Conservation (phyloP, 2,888 invertebrate genomes). For the Tridacna gigas region DNA sequence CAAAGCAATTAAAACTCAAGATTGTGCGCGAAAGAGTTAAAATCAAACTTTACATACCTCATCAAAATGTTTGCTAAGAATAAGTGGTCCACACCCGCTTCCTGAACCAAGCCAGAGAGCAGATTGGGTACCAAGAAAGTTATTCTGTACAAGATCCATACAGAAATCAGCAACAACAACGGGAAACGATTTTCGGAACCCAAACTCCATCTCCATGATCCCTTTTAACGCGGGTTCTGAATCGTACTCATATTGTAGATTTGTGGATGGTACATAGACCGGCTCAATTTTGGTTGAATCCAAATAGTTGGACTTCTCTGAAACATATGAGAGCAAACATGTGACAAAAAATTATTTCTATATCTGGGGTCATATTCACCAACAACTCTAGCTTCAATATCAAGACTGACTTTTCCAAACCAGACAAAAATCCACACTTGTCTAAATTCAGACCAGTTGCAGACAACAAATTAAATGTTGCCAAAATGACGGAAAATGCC, state of each 20-base stretch:
- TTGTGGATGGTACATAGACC: constrained; percentile 68
- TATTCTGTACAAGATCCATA: constrained; percentile 53
- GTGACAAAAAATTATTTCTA: too few species aligned
- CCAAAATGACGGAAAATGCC: too few species aligned
- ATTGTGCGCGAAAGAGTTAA: too few species aligned
- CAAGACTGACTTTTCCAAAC: too few species aligned
- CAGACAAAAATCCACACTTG: too few species aligned
- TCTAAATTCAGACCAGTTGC: too few species aligned
- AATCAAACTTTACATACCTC: constrained; percentile 59
- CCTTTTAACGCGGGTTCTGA: constrained; percentile 68
- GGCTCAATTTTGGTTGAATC: constrained; percentile 52
- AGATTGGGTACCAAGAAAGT: constrained; percentile 62
- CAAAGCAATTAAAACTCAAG: too few species aligned
- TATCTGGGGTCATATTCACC: too few species aligned
- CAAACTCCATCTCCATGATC: constrained; percentile 80
- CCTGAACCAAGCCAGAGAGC: constrained; percentile 78
- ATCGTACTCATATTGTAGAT: constrained; percentile 75
- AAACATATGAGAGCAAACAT: neutral
- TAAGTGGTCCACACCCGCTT: constrained; percentile 75
- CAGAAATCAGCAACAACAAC: constrained; percentile 69
- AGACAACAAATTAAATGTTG: too few species aligned
- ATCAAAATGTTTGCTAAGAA: constrained; percentile 73
- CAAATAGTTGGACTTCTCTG: constrained; percentile 63
- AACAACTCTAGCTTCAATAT: too few species aligned
- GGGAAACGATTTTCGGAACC: constrained; percentile 75